Evolutionary conservation across 2,797 vertebrate genomes (phyloP).

Genomic region (Anisognathus igniventris): DNA sequence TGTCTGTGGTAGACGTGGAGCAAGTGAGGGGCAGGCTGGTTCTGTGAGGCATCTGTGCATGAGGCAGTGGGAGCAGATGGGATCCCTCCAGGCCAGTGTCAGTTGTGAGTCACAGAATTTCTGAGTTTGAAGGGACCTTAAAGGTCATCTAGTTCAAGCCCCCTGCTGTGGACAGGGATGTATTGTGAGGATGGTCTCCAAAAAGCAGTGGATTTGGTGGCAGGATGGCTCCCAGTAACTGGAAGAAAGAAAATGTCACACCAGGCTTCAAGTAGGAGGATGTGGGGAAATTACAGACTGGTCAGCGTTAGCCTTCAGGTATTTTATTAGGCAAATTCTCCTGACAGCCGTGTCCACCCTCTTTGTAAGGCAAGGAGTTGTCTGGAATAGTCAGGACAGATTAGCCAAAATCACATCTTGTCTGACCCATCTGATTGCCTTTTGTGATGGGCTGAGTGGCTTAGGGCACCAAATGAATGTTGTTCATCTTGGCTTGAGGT

Average conservation of each 20-base stretch:
- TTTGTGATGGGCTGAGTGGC: neutral
- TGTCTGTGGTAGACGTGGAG: rapidly evolving
- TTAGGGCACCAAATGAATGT: neutral
- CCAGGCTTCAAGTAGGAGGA: neutral
- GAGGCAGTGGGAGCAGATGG: rapidly evolving
- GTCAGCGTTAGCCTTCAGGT: neutral
- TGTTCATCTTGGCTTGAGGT: neutral
- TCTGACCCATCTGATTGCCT: neutral
- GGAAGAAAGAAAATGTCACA: neutral
- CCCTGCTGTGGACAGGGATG: rapidly evolving
- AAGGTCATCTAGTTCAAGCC: neutral
- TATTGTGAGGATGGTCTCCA: neutral
- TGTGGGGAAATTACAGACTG: neutral
- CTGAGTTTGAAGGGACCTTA: neutral
- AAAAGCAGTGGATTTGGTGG: neutral
- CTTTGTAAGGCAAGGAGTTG: neutral
- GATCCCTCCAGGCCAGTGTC: neutral
- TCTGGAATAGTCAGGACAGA: neutral
- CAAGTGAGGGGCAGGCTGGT: neutral
- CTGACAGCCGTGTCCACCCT: neutral
- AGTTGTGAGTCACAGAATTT: neutral
- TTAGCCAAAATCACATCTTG: neutral
- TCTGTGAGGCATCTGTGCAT: rapidly evolving
- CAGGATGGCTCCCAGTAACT: neutral
- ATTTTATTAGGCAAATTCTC: neutral